Conservation (phyloP, 1,140 invertebrate species). For the Lineus longissimus region DNA sequence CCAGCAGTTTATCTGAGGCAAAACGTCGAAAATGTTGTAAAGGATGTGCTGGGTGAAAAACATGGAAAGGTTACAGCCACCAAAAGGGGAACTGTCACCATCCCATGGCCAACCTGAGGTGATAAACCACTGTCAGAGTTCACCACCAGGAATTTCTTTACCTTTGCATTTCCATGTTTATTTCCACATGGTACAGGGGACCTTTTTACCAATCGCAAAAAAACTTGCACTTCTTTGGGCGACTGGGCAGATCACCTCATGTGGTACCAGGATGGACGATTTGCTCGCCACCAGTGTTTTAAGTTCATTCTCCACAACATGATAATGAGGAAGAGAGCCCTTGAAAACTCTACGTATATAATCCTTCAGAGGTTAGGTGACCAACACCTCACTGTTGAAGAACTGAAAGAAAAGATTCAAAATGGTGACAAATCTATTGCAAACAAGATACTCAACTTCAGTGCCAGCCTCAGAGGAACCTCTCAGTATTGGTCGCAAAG, state of each 20-base stretch:
- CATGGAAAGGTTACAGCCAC: not conserved
- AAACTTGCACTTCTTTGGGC: not conserved
- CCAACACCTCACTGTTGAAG: not conserved
- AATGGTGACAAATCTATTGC: not conserved
- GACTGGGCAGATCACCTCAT: not conserved
- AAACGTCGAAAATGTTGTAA: not conserved
- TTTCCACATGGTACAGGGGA: not conserved
- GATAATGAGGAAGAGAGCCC: not conserved
- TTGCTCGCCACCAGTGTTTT: slow-evolving; percentile 16
- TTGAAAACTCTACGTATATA: not conserved
- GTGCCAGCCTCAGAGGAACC: slow-evolving; percentile 11
- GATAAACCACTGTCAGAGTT: not conserved
- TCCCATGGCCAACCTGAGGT: not conserved
- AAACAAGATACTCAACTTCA: not conserved
- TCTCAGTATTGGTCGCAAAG: not conserved
- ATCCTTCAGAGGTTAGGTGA: slow-evolving; percentile 20
- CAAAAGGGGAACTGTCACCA: not conserved
- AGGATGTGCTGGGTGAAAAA: not conserved
- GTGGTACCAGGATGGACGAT: slow-evolving; percentile 1
- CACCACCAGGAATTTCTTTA: not conserved
- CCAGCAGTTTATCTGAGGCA: not conserved
- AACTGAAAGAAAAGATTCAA: slow-evolving; percentile 1
- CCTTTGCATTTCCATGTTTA: not conserved
- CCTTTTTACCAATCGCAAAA: not conserved
- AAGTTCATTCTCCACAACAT: slow-evolving; percentile 15